Conservation (phyloP, 1,140 invertebrate genomes). For the Heliconius eleuchia region DNA sequence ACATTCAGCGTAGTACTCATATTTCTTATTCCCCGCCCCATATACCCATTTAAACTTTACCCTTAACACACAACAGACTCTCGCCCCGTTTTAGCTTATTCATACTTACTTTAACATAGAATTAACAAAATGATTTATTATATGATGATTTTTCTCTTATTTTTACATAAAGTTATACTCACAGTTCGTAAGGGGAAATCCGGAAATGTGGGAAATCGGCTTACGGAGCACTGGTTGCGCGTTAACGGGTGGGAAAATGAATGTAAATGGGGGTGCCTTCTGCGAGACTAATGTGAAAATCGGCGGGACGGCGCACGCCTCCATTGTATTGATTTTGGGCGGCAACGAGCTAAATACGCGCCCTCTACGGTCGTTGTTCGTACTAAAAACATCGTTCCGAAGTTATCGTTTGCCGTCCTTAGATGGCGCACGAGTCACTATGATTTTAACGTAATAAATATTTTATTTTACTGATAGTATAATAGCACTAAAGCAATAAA, state of each 20-base stretch:
- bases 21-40: constrained; percentile 48
- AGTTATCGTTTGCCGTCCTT: constrained; percentile 28
- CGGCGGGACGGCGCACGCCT: constrained; percentile 66
- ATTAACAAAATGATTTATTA: neutral
- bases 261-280: constrained; percentile 58
- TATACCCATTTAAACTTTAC: constrained; percentile 54
- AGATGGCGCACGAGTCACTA: constrained; percentile 45
- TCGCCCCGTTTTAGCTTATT: neutral
- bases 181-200: constrained; percentile 53
- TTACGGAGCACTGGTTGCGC: constrained; percentile 63
- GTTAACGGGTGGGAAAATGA: constrained; percentile 58
- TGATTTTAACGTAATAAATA: neutral
- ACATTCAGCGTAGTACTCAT: constrained; percentile 22
- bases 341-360: constrained; percentile 53
- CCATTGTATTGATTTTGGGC: constrained; percentile 74
- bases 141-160: neutral
- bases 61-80: constrained; percentile 31
- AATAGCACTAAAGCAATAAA: neutral
- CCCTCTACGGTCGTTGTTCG: constrained; percentile 43
- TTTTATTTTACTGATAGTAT: neutral
- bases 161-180: constrained; percentile 44
- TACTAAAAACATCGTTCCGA: constrained; percentile 18
- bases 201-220: constrained; percentile 50
- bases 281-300: constrained; percentile 63
- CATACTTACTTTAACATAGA: neutral